phyloP scores from a whole-genome alignment of 2,113 vertebrate species.

The Baryphthengus martii region DNA sequence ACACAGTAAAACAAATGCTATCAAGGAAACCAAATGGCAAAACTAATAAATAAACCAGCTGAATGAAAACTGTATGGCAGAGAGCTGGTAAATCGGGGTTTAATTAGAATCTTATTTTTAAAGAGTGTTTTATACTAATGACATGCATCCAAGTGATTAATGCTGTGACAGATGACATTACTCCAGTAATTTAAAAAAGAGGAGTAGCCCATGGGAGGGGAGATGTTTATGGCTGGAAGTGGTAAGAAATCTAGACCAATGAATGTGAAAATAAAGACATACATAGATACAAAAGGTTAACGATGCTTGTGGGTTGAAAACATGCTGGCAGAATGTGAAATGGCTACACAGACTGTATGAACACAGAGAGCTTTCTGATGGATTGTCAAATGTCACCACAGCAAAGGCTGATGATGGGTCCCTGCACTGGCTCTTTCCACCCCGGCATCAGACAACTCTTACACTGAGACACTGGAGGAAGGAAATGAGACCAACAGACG shows the following conservation, averaged over 20 bases:
- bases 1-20: slow-evolving; percentile 36
- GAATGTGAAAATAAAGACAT: background rate
- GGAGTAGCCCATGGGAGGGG: background rate
- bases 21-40: slow-evolving; percentile 30
- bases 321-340: background rate
- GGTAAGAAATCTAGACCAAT: background rate
- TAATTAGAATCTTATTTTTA: slow-evolving; percentile 47
- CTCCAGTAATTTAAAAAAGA: background rate
- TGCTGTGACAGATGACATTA: background rate
- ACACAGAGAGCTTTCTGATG: slow-evolving; percentile 20
- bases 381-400: background rate
- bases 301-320: background rate
- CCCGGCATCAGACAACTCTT: background rate
- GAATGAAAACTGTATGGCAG: slow-evolving; percentile 37
- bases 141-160: slow-evolving; percentile 15
- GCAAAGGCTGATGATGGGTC: background rate
- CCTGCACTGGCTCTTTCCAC: background rate
- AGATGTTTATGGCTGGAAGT: background rate
- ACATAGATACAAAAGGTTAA: background rate
- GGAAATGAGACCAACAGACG: rapidly evolving
- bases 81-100: slow-evolving; percentile 44
- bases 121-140: slow-evolving; percentile 9
- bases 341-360: background rate
- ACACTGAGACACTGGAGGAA: rapidly evolving
- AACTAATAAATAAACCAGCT: slow-evolving; percentile 27